Evolutionary conservation across 2,113 vertebrate genomes (phyloP), one percentile per base, ranked within the genome.

Genomic region (Corythornis madagascariensis): DNA sequence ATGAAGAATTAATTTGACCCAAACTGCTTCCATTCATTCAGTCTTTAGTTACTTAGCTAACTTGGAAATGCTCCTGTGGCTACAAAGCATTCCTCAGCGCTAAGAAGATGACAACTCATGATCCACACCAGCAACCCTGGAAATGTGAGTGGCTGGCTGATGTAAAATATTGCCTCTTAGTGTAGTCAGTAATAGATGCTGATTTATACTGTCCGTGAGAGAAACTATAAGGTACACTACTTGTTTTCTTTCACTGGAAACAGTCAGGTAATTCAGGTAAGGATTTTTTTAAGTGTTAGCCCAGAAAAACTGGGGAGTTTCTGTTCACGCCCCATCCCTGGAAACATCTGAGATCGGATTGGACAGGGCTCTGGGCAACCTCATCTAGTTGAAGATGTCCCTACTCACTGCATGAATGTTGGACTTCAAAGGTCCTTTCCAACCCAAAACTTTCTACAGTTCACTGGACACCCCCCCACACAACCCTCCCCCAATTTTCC

Each of bases 1-100:
- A 83, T 25, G 75, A 90, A 83, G 71, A 69, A 64, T 59, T 64
- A 33, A 63, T 92, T 87, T 93, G 42, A 87, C 64, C 77, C 86
- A 83, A 76, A 73, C 52, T 70, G 47, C 47, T 92, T 90, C 80
- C 52, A 63, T 90, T 94, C 55, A 69, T 61, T 83, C 35, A 31
- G 65, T 16, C 29, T 72, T 72, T 63, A 92, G 92, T 81, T 86
- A 94, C 29, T 94, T 24, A 48, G 40, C 63, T 77, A 77, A 71
- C 43, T 88, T 0, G 0, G 70, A 92, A 95, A 80, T 56, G 69
- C 61, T 95, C 43, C 76, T 57, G 65, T 83, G 83, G 74, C 61
- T 84, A 67, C 35, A 45, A 65, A 90, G 64, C 59, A 72, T 81
- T 82, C 40, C 65, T 65, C 57, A 74, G 43, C 15, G 21, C 38